Evolutionary conservation across 2,888 invertebrate species (phyloP).

Genomic region (Callyntrura guangdongensis): DNA sequence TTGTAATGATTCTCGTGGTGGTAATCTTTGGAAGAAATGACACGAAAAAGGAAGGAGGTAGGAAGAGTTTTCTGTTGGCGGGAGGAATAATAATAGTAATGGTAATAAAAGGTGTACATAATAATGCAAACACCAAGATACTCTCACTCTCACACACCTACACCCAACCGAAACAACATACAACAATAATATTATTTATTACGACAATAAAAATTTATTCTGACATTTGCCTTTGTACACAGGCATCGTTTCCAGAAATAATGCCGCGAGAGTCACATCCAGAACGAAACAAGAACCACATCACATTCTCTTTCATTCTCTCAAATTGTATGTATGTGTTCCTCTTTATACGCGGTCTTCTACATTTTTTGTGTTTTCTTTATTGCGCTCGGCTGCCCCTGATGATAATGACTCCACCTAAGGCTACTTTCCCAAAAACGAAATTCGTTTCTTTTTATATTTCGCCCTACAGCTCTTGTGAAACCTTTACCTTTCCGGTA

Average conservation of each 20-base stretch:
- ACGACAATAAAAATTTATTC: constrained; percentile 44
- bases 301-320: not conserved
- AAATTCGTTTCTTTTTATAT: not conserved
- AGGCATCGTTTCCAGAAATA: not conserved
- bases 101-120: not conserved
- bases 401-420: constrained; percentile 13
- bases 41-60: not conserved
- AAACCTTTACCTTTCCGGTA: too few relatives aligned
- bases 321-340: too few relatives aligned
- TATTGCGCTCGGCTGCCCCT: not conserved
- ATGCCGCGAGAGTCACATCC: not conserved
- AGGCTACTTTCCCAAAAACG: not conserved
- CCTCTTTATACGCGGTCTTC: too few relatives aligned
- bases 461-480: too few relatives aligned
- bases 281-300: constrained; percentile 1
- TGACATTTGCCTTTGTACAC: constrained; percentile 38
- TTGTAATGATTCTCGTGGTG: not conserved
- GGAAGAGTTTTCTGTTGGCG: too few relatives aligned
- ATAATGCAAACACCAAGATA: constrained; percentile 4
- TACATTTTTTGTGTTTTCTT: too few relatives aligned
- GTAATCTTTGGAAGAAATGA: not conserved
- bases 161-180: constrained; percentile 23
- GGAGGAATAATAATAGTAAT: not conserved
- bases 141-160: not conserved
- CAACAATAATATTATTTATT: constrained; percentile 47